These are phyloP conservation scores for Tokudaia tokunoshimensis DNA, from an alignment of 2,797 vertebrate genomes.

Conservation along the genomic window DNA sequence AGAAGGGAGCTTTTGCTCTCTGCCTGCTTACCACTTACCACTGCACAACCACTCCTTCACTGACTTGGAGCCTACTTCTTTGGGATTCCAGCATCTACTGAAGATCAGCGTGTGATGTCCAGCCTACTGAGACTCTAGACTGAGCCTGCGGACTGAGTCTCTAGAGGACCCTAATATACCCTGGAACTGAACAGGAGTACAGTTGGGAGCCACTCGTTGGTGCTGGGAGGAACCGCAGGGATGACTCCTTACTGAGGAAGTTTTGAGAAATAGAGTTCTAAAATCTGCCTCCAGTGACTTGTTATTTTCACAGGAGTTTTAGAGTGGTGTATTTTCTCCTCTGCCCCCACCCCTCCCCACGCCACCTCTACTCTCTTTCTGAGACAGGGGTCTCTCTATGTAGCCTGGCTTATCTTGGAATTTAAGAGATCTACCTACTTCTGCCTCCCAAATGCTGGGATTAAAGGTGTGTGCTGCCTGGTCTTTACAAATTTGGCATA, in stretches of 20 bases:
- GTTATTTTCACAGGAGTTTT: not conserved
- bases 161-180: not conserved
- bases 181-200: not conserved
- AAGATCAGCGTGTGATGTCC: not conserved
- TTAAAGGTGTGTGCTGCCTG: too few species aligned
- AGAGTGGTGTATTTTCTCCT: not conserved
- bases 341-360: too few species aligned
- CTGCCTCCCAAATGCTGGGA: not conserved
- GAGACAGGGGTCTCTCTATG: not conserved
- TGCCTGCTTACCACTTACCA: too few species aligned
- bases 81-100: not conserved
- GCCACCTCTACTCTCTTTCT: fast-evolving
- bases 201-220: not conserved
- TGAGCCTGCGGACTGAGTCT: not conserved
- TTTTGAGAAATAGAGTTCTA: not conserved
- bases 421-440: not conserved
- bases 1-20: not conserved
- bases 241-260: not conserved
- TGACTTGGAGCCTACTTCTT: not conserved
- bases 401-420: not conserved
- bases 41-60: not conserved
- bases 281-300: not conserved
- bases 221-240: not conserved
- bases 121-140: too few species aligned
- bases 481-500: not conserved